These are phyloP conservation scores for Dendroctonus ponderosae DNA, from an alignment of 1,140 invertebrate species.

Conservation along the genomic window DNA sequence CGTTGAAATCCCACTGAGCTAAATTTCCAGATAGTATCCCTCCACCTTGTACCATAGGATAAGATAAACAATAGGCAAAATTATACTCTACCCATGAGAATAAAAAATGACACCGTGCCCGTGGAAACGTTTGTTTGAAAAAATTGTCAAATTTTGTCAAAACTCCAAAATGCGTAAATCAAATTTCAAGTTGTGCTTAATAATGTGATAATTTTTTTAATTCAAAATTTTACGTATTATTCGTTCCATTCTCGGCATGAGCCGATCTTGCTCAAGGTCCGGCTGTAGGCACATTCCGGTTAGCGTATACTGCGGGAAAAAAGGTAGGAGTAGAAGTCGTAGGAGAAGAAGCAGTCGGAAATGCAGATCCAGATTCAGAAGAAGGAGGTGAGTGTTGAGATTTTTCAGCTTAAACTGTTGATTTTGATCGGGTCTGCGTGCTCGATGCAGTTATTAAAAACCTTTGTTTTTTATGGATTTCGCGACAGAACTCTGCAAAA, in stretches of 20 bases:
- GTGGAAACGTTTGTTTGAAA: constrained; percentile 8
- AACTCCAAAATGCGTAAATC: no score
- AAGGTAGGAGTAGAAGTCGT: neutral
- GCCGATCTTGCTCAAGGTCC: constrained; percentile 12
- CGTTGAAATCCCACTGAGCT: no score
- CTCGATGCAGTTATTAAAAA: no score
- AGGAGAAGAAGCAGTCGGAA: constrained; percentile 12
- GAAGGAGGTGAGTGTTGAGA: neutral
- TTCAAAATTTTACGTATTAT: no score
- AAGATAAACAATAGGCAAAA: neutral
- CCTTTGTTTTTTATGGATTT: no score
- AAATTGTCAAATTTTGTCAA: constrained; percentile 7
- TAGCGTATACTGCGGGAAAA: constrained; percentile 18
- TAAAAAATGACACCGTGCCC: constrained; percentile 2
- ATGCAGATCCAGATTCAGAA: neutral
- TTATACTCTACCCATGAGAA: neutral
- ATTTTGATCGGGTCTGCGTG: no score
- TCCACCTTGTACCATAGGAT: neutral
- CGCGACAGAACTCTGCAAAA: no score
- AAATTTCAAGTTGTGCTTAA: no score
- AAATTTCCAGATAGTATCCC: no score
- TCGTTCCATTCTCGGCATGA: no score
- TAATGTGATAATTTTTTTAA: no score
- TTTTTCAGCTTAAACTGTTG: no score
- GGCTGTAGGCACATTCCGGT: constrained; percentile 10